Evolutionary conservation across 2,797 vertebrate genomes (phyloP).

Genomic region (Enteromius radiatus): DNA sequence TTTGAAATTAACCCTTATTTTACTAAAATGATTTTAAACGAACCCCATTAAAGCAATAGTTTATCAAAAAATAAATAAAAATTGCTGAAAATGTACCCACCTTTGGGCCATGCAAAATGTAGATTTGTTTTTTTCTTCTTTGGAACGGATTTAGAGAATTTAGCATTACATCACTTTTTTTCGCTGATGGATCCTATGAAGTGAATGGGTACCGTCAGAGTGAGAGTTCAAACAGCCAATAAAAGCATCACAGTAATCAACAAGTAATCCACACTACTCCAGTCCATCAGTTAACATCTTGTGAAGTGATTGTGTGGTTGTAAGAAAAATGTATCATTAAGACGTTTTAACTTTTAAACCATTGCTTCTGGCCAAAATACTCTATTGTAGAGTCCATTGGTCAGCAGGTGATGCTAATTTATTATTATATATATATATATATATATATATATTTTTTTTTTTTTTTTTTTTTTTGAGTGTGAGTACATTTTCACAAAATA

Average conservation of each 20-base stretch:
- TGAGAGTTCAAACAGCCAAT: background rate
- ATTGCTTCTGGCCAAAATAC: background rate
- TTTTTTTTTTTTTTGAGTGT: background rate
- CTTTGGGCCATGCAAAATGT: background rate
- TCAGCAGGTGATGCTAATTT: background rate
- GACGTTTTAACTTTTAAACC: background rate
- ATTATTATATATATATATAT: too few relatives aligned
- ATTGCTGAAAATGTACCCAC: background rate
- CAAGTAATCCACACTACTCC: background rate
- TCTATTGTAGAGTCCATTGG: background rate
- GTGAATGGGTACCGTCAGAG: background rate
- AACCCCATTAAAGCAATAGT: background rate
- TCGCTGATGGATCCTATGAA: background rate
- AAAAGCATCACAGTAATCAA: background rate
- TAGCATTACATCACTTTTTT: background rate
- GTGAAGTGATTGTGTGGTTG: background rate
- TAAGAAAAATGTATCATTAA: background rate
- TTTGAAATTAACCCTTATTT: background rate
- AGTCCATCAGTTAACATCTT: background rate
- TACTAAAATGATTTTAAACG: background rate
- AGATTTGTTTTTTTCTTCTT: background rate
- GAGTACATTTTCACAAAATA: background rate
- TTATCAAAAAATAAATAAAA: background rate
- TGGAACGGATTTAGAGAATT: background rate
- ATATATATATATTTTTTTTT: too few relatives aligned